phyloP scores from a whole-genome alignment of 2,113 vertebrate species.

The Otis tarda region DNA sequence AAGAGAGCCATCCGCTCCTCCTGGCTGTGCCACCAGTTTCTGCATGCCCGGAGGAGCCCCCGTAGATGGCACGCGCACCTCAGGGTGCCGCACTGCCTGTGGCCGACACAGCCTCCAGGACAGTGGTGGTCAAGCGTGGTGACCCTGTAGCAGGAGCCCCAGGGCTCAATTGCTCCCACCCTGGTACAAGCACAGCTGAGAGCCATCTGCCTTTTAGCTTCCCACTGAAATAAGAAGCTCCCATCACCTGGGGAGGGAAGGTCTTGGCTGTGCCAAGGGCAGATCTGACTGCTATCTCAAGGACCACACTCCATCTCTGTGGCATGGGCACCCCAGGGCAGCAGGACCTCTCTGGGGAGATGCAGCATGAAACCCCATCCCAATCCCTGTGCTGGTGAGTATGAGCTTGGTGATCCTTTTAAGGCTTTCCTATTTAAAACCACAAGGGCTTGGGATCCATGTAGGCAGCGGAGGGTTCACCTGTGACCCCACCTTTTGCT shows the following conservation, averaged over 20 bases:
- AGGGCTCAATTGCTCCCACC: background rate
- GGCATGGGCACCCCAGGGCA: fast-evolving
- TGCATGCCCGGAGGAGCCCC: background rate
- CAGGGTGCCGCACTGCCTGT: fast-evolving
- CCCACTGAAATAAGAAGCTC: background rate
- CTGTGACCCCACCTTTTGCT: background rate
- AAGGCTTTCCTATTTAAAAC: background rate
- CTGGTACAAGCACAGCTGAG: background rate
- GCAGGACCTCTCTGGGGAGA: fast-evolving
- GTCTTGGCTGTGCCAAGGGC: background rate
- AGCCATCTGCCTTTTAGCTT: background rate
- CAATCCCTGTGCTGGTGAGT: background rate
- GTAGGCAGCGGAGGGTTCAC: fast-evolving
- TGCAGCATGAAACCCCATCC: background rate
- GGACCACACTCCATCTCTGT: fast-evolving
- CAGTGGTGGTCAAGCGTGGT: fast-evolving
- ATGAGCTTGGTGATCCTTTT: fast-evolving
- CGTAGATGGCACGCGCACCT: fast-evolving
- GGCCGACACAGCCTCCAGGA: fast-evolving
- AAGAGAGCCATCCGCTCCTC: background rate
- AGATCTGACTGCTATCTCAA: fast-evolving
- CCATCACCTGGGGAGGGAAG: background rate
- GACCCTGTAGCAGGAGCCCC: background rate
- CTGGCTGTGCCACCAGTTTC: background rate
- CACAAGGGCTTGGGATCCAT: fast-evolving